Conservation (phyloP, 2,797 vertebrate species). For the Orientallactaga sibirica region DNA sequence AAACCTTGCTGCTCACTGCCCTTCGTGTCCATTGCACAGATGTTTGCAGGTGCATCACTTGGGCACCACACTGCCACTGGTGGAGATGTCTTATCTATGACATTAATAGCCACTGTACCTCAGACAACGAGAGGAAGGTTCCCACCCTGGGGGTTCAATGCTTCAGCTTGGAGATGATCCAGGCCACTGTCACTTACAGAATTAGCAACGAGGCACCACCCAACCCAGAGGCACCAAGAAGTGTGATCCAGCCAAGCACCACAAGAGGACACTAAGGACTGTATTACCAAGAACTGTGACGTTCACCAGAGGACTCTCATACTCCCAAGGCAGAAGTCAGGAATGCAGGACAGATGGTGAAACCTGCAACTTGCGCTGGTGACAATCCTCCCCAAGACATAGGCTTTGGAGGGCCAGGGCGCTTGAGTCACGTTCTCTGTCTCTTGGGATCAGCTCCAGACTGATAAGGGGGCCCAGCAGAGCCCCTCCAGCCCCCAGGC, state of each 20-base stretch:
- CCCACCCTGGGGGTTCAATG: not conserved
- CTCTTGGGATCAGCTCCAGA: not conserved
- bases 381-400: not conserved
- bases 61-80: rapidly evolving
- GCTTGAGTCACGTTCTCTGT: rapidly evolving
- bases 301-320: not conserved
- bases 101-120: rapidly evolving
- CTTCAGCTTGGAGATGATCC: not conserved
- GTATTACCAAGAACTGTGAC: rapidly evolving
- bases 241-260: rapidly evolving
- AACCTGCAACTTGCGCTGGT: too few relatives aligned
- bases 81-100: not conserved
- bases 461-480: rapidly evolving
- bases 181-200: not conserved
- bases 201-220: not conserved
- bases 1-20: not conserved
- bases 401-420: not conserved
- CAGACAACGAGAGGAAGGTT: not conserved
- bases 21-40: not conserved
- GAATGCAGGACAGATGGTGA: not conserved
- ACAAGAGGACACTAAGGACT: not conserved
- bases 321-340: not conserved
- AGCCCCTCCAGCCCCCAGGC: not conserved
- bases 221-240: not conserved
- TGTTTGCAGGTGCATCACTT: not conserved